These are phyloP conservation scores for Carcinoscorpius rotundicauda DNA, from an alignment of 1,140 invertebrate species.

Conservation along the genomic window DNA sequence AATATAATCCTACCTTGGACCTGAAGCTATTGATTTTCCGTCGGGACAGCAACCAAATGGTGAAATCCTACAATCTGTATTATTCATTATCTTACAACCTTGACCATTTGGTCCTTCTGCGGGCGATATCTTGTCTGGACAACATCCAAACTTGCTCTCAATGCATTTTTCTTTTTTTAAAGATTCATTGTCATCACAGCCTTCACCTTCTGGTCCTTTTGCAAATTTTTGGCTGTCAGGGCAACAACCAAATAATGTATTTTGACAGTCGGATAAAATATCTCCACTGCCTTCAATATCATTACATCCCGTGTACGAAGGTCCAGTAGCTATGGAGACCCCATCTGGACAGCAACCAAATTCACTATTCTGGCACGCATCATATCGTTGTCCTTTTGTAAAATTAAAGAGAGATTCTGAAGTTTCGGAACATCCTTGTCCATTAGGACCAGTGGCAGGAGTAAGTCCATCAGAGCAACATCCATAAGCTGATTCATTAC, in stretches of 20 bases:
- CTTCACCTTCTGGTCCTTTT: conserved; percentile 28
- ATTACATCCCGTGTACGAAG: conserved; percentile 20
- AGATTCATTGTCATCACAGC: conserved; percentile 37
- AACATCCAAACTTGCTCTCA: conserved; percentile 43
- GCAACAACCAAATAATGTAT: conserved; percentile 63
- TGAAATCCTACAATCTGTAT: conserved; percentile 45
- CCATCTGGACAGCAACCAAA: conserved; percentile 72
- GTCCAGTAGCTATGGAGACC: conserved; percentile 48
- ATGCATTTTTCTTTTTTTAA: conserved; percentile 26
- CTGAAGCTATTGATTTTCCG: conserved; percentile 49
- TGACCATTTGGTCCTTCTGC: conserved; percentile 39
- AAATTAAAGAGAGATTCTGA: conserved; percentile 32
- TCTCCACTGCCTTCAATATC: conserved; percentile 40
- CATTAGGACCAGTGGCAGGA: conserved; percentile 39
- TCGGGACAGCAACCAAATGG: conserved; percentile 79
- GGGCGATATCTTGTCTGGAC: conserved; percentile 44
- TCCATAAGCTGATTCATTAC: conserved; percentile 36
- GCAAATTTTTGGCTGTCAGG: conserved; percentile 62
- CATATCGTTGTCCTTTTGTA: conserved; percentile 48
- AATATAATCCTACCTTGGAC: conserved; percentile 31
- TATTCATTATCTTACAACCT: conserved; percentile 47
- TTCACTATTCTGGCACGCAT: conserved; percentile 27
- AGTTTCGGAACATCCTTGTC: conserved; percentile 46
- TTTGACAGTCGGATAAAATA: neutral
- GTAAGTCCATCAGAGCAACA: conserved; percentile 49